Evolutionary conservation across 2,113 vertebrate species (phyloP), one percentile per base, ranked within the genome.

Genomic region (Sylvietta virens): DNA sequence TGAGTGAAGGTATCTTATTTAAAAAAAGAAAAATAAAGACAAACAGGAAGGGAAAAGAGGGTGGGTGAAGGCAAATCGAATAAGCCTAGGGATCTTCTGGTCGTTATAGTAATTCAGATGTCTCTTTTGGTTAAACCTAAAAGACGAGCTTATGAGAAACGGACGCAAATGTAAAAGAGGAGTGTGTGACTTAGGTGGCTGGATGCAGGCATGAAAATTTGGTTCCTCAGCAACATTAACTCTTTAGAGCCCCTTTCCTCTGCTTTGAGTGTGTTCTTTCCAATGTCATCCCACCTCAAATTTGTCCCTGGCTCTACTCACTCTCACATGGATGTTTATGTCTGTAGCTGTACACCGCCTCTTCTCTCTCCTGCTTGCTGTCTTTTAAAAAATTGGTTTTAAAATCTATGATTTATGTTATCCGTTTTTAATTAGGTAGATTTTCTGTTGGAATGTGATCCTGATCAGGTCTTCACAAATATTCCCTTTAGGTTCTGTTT

Each of bases 341-440:
- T 23, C 11, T 23, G 5, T 48, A 66, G 6, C 13, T 51, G 4
- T 24, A 24, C 18, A 33, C 10, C 44, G 10, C 16, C 20, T 27
- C 23, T 78, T 12, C 37, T 65, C 13, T 69, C 6, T 39, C 3
- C 5, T 3, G 0, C 4, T 56, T 66, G 5, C 8, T 27, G 30
- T 71, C 30, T 64, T 12, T 64, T 31, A 31, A 6, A 92, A 73
- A 80, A 42, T 1, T 42, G 3, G 3, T 42, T 4, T 35, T 54
- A 9, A 86, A 70, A 6, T 28, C 10, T 4, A 8, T 10, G 3
- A 7, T 35, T 45, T 33, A 53, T 8, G 2, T 33, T 50, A 33
- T 17, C 6, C 42, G 5, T 13, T 42, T 79, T 50, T 50, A 47
- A 51, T 71, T 47, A 50, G 12, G n/a, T 26, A 13, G 0, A 21